Evolutionary conservation across 2,888 invertebrate genomes (phyloP), one percentile per base, ranked within the genome.

Genomic region (Reticulitermes lucifugus): DNA sequence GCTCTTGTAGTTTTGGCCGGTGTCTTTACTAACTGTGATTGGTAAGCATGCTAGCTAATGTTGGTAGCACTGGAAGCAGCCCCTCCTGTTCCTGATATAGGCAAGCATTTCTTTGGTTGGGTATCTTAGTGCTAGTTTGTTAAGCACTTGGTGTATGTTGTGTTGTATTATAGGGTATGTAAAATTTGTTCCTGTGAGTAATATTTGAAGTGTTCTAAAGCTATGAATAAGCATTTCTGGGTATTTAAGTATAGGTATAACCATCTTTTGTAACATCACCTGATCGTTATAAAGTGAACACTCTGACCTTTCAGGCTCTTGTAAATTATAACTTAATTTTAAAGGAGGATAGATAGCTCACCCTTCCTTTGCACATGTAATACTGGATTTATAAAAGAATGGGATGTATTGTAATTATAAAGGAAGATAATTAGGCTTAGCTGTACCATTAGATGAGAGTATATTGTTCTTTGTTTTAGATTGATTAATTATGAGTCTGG

Each of bases 1-100:
- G 84, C 80, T 81, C 29, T 84, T 51, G 84, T 84, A 84, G 84
- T 51, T 81, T 84, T 84, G 80, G 71, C 70, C 79, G 79, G 71
- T 84, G 84, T 84, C 73, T 80, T 73, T 73, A 80, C 84, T 84
- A 79, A 84, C 84, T 84, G 84, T 84, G 84, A 81, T 80, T 84
- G 80, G 81, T 84, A 84, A 80, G 71, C 84, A 73, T 84, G 84
- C 81, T 84, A 75, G 84, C 79, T 84, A 84, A 84, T 84, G 79
- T 70, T 79, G 73, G 59, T 84, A 65, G 84, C 79, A 84, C 79
- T 70, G 84, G 84, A 65, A 84, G 84, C 84, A 84, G 84, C 84
- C 80, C 81, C 73, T 83, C 83, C 83, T 83, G 29, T 84, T 79
- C 51, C 65, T 65, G 7, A 65, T 65, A 65, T 79, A 79, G 79